Evolutionary conservation across 92 coral and sea anemone genomes (phyloP).

Genomic region (Galaxea fascicularis): DNA sequence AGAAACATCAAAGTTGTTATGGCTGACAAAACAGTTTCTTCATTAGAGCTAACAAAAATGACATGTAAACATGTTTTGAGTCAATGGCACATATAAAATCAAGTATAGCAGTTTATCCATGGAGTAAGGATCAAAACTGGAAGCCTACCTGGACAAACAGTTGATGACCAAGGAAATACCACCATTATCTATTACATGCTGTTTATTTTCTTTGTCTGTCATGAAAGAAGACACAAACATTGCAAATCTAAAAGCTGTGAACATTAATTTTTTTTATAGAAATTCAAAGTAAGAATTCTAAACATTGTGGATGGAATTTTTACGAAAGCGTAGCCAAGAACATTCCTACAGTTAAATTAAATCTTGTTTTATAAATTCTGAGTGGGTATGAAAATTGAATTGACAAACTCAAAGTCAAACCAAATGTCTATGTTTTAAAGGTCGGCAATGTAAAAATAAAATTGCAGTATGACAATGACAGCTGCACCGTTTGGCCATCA

Average conservation of each 20-base stretch:
- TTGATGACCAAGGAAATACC: slow-evolving; percentile 82
- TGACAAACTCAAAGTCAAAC: no score
- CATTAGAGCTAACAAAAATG: slow-evolving; percentile 67
- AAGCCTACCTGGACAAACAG: slow-evolving; percentile 85
- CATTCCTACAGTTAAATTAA: no score
- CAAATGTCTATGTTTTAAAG: neutral
- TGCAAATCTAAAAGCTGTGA: neutral
- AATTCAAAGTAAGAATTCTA: no score
- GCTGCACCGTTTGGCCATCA: no score
- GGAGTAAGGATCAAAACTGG: neutral
- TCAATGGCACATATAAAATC: neutral
- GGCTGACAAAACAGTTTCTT: slow-evolving; percentile 95
- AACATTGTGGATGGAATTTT: no score
- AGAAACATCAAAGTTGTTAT: slow-evolving; percentile 90
- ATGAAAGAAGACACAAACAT: neutral
- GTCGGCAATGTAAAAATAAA: no score
- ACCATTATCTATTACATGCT: slow-evolving; percentile 78
- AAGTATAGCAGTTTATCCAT: neutral
- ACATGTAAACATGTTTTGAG: neutral
- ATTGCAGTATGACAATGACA: neutral
- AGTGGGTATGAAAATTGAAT: no score
- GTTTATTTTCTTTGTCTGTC: slow-evolving; percentile 79
- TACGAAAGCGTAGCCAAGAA: no score
- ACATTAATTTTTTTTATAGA: no score
- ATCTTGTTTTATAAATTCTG: no score